These are phyloP conservation scores for Drosophila testacea DNA, from an alignment of 2,888 invertebrate species.

Conservation along the genomic window DNA sequence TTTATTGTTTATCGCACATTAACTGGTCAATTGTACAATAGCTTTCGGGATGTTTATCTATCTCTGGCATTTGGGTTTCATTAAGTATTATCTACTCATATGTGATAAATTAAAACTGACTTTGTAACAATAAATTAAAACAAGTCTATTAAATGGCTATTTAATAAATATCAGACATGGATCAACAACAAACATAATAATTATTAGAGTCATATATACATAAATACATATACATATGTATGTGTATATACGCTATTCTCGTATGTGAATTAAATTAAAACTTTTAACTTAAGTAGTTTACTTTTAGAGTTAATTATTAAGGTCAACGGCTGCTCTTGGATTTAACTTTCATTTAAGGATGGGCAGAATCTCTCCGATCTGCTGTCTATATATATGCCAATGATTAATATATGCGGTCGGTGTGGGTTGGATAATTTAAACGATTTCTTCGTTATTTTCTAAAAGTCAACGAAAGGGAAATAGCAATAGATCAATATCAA, in stretches of 20 bases:
- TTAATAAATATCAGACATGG: constrained; percentile 79
- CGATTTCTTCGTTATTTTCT: constrained; percentile 69
- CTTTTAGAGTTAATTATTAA: constrained; percentile 37
- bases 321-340: constrained; percentile 51
- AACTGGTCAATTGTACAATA: constrained; percentile 20
- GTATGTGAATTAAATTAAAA: constrained; percentile 48
- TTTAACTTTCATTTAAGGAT: constrained; percentile 40
- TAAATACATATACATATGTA: constrained; percentile 23
- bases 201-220: constrained; percentile 40
- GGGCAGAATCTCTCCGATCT: constrained; percentile 52
- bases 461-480: constrained; percentile 69
- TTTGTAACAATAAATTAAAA: constrained; percentile 70
- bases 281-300: constrained; percentile 33
- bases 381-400: constrained; percentile 50
- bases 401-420: constrained; percentile 56
- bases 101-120: constrained; percentile 45
- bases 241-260: constrained; percentile 24
- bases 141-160: constrained; percentile 65
- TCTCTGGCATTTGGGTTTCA: constrained; percentile 9
- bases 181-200: constrained; percentile 70
- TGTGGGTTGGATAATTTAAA: constrained; percentile 61
- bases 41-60: constrained; percentile 9
- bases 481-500: constrained; percentile 75
- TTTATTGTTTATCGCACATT: constrained; percentile 67
- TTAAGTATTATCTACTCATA: background rate